Percentiles rank a stretch among this genome's conserved stretches.
phyloP scores from a whole-genome alignment of 2,888 invertebrate species.

The Chloroclysta siterata region DNA sequence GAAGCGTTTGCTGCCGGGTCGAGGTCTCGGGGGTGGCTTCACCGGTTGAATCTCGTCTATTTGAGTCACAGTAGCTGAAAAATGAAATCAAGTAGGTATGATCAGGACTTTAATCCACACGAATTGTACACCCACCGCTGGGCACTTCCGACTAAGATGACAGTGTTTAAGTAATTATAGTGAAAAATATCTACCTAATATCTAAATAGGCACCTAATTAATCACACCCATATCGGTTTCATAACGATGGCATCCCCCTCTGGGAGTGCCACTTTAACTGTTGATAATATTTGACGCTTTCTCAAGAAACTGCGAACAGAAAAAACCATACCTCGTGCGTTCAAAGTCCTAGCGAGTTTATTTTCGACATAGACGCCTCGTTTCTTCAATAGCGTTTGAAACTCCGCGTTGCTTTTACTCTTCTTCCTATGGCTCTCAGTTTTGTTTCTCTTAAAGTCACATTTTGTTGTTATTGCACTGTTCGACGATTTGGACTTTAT shows the following conservation, averaged over 20 bases:
- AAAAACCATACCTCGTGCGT: not conserved
- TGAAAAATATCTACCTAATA: no score
- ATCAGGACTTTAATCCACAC: not conserved
- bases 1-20: slow-evolving; percentile 54
- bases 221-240: no score
- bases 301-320: not conserved
- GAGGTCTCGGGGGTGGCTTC: slow-evolving; percentile 48
- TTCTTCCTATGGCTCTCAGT: slow-evolving; percentile 46
- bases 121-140: no score
- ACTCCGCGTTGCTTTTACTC: slow-evolving; percentile 52
- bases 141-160: no score
- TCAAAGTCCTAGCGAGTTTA: slow-evolving; percentile 38
- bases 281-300: no score
- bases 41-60: slow-evolving; percentile 20
- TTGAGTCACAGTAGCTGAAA: slow-evolving; percentile 38
- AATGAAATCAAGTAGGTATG: not conserved
- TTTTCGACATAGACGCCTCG: slow-evolving; percentile 69
- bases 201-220: no score
- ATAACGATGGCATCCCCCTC: no score
- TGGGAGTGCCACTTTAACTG: no score
- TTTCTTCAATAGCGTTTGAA: slow-evolving; percentile 55
- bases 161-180: no score
- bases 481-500: slow-evolving; percentile 63
- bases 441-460: slow-evolving; percentile 12
- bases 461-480: slow-evolving; percentile 42